These are phyloP conservation scores for Xenus cinereus DNA, from an alignment of 2,113 vertebrate genomes.

Conservation along the genomic window DNA sequence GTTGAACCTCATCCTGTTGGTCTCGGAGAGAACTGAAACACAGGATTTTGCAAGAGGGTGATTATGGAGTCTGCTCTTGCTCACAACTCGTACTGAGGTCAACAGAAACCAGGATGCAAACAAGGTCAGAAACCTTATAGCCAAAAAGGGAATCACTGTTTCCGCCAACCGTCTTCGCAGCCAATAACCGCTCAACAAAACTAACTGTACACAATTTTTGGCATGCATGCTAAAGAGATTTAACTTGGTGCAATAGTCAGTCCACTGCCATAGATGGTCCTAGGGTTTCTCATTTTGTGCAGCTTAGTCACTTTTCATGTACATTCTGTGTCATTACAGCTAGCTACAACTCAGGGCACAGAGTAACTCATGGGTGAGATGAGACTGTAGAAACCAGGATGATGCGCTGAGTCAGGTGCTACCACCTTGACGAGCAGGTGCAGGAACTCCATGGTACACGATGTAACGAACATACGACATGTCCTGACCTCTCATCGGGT, in stretches of 20 bases:
- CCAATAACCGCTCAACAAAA: not conserved
- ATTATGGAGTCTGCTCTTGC: not conserved
- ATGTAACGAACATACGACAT: not conserved
- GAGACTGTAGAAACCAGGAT: not conserved
- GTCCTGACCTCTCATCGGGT: not conserved
- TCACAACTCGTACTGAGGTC: not conserved
- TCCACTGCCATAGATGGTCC: not conserved
- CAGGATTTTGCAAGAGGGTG: not conserved
- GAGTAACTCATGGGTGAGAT: not conserved
- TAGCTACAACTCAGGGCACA: not conserved
- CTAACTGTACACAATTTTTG: not conserved
- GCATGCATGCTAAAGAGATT: not conserved
- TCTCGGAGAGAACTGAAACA: not conserved
- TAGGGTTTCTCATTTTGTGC: not conserved
- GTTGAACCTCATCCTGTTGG: no score
- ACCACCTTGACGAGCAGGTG: not conserved
- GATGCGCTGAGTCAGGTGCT: not conserved
- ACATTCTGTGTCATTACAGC: not conserved
- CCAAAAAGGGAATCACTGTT: not conserved
- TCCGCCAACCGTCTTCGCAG: not conserved
- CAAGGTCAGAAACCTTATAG: not conserved
- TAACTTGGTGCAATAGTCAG: not conserved
- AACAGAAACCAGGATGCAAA: not conserved
- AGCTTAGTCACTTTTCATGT: not conserved
- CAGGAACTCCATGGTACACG: not conserved